Conservation (phyloP, 2,888 invertebrate species). For the Pseudococcus viburni region DNA sequence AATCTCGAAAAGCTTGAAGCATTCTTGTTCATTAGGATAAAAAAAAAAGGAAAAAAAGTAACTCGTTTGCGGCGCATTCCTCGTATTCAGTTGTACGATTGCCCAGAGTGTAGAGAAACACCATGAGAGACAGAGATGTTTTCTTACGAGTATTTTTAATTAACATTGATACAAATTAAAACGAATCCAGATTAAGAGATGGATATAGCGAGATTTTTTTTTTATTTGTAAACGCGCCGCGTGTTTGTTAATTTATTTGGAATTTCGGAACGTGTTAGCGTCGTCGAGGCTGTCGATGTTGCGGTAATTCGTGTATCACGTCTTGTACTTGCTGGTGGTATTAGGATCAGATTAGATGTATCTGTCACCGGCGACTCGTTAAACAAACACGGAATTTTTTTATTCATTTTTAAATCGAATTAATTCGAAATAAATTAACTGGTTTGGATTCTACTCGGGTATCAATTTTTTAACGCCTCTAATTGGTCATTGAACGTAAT, state of each 20-base stretch:
- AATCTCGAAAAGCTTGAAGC: slow-evolving; percentile 50
- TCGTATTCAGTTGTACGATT: neutral
- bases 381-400: slow-evolving; percentile 49
- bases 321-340: slow-evolving; percentile 50
- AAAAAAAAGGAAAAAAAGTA: slow-evolving; percentile 22
- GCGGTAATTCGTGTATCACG: slow-evolving; percentile 49
- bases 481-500: slow-evolving; percentile 51
- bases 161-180: slow-evolving; percentile 58
- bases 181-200: slow-evolving; percentile 47
- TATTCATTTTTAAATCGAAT: slow-evolving; percentile 52
- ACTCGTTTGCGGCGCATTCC: slow-evolving; percentile 40
- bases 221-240: slow-evolving; percentile 40
- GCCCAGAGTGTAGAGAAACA: neutral
- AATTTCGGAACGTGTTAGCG: slow-evolving; percentile 52
- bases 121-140: neutral
- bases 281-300: slow-evolving; percentile 24
- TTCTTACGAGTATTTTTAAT: slow-evolving; percentile 52
- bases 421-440: slow-evolving; percentile 56
- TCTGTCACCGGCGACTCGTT: slow-evolving; percentile 39
- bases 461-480: slow-evolving; percentile 47
- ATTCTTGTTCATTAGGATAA: slow-evolving; percentile 39
- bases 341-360: slow-evolving; percentile 56
- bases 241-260: slow-evolving; percentile 53
- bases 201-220: slow-evolving; percentile 27
- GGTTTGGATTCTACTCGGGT: slow-evolving; percentile 2